Evolutionary conservation across 1,140 invertebrate genomes (phyloP), one percentile per base, ranked within the genome.

Genomic region (Aphaenogaster ashmeadi): DNA sequence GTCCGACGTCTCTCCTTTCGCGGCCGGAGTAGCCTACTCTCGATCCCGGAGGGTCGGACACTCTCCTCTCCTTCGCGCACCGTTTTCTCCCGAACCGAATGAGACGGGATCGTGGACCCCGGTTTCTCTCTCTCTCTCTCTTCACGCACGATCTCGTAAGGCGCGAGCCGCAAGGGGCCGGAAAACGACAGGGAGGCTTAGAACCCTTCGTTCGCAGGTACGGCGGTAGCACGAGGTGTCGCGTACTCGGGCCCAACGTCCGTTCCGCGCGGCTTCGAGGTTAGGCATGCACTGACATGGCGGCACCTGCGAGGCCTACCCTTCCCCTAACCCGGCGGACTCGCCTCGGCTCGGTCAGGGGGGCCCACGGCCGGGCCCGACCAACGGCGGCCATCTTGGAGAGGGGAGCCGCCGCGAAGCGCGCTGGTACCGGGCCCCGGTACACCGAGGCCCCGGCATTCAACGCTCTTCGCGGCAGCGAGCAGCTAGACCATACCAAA

Each of bases 241-340:
- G 91, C 92, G 92, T 91, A 89, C 62, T 87, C 90, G 87, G 89
- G 87, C 92, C 91, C 88, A 87, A 90, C 92, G 90, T 93, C 89
- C 91, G 94, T 94, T 93, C 94, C 93, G 93, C 92, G 92, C 95
- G 92, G 93, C 92, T 93, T 93, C 92, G 93, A 95, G 86, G 94
- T 94, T 94, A 95, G 93, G 94, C 94, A 94, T 95, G 94, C 93
- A 95, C 95, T 95, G 95, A 95, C 94, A 95, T 95, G 95, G 95
- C 95, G 95, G 95, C 95, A 95, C 95, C 95, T 95, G 95, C 93
- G 92, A 92, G 92, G 84, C 91, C 90, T 92, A 92, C 92, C 93
- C 93, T 94, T 93, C 93, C 94, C 92, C 92, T 93, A 91, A 87
- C 92, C 89, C 84, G 86, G 64, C 81, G 67, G 89, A 84, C 92